A percentile compares a stretch with the other conserved stretches of the same genome.
Conservation (phyloP, 2,113 vertebrate genomes). For the Dicrurus megarhynchus region DNA sequence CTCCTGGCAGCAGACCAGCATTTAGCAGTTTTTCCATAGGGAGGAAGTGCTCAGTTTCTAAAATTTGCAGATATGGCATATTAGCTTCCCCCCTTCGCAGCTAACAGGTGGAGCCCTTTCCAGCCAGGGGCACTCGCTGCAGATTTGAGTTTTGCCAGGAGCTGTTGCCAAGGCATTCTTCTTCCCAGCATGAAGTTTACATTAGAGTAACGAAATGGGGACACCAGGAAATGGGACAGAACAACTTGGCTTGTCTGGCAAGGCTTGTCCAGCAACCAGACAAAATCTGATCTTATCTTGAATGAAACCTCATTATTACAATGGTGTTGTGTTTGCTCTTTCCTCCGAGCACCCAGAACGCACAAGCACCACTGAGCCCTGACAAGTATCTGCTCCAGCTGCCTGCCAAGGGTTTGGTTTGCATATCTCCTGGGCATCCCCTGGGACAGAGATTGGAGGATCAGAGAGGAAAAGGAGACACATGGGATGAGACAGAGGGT, state of each 20-base stretch:
- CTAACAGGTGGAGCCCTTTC: conserved; percentile 28
- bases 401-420: not conserved
- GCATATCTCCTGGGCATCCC: not conserved
- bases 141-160: not conserved
- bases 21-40: conserved; percentile 55
- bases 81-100: not conserved
- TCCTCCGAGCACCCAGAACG: not conserved
- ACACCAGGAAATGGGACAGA: not conserved
- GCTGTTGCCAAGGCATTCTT: not conserved
- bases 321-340: not conserved
- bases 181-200: not conserved
- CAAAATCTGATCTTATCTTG: conserved; percentile 14
- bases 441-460: not conserved
- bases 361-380: not conserved
- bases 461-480: not conserved
- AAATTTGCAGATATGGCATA: conserved; percentile 19
- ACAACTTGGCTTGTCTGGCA: not conserved
- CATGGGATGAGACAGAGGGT: not conserved
- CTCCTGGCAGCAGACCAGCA: conserved; percentile 29
- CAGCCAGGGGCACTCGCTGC: not conserved
- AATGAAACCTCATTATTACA: not conserved
- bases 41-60: conserved; percentile 64
- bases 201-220: not conserved
- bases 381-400: not conserved
- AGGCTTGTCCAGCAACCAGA: not conserved